Evolutionary conservation across 2,797 vertebrate species (phyloP).

Genomic region (Rhyacichthys aspro): DNA sequence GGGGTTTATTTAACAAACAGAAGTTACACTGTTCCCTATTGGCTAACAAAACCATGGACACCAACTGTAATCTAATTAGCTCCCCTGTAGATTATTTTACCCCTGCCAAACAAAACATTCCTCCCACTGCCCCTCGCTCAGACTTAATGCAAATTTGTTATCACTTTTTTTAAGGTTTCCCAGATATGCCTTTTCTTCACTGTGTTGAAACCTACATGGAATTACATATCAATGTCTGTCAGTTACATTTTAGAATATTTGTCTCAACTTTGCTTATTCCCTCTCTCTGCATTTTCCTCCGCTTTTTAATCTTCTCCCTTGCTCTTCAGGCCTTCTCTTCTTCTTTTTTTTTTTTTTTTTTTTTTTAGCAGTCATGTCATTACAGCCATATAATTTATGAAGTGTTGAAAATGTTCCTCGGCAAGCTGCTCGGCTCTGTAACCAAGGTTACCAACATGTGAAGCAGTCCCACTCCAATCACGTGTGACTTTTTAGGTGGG

Average conservation of each 20-base stretch:
- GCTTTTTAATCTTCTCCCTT: slow-evolving; percentile 11
- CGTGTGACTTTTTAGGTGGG: slow-evolving; percentile 40
- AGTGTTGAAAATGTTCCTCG: slow-evolving; percentile 62
- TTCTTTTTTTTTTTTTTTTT: not conserved
- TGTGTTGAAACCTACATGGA: no score
- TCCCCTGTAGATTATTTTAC: not conserved
- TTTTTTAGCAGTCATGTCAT: slow-evolving; percentile 43
- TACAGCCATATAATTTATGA: slow-evolving; percentile 65
- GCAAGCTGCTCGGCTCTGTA: slow-evolving; percentile 55
- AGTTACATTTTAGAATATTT: no score
- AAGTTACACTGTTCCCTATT: not conserved
- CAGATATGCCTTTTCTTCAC: no score
- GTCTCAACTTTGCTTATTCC: not conserved
- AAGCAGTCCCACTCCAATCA: slow-evolving; percentile 47
- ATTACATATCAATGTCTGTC: no score
- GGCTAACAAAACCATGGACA: not conserved
- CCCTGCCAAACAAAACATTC: not conserved
- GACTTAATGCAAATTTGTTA: not conserved
- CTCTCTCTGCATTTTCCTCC: slow-evolving; percentile 4
- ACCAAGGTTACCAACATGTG: slow-evolving; percentile 69
- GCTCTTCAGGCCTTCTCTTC: not conserved
- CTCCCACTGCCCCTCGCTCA: not conserved
- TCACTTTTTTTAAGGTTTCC: no score
- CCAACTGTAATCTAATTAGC: slow-evolving; percentile 3
- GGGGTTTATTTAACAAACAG: not conserved